Evolutionary conservation across 2,113 vertebrate species (phyloP).

Genomic region (Grantiella picta): DNA sequence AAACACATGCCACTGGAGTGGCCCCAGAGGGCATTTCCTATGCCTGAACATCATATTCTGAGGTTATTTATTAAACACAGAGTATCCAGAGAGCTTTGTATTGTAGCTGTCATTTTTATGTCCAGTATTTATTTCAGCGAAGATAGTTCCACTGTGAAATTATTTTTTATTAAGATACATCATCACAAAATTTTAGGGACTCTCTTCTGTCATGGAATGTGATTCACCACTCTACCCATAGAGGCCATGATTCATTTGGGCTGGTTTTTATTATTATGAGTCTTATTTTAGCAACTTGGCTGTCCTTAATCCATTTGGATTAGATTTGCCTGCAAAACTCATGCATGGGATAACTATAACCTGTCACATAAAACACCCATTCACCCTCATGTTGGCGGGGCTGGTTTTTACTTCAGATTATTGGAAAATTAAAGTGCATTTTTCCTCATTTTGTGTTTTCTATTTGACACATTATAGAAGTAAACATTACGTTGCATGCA

Average conservation of each 20-base stretch:
- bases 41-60: background rate
- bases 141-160: background rate
- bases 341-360: background rate
- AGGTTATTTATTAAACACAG: background rate
- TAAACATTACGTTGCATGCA: background rate
- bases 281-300: conserved; percentile 16
- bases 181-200: background rate
- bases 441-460: background rate
- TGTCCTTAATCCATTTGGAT: conserved; percentile 3
- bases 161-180: background rate
- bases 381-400: background rate
- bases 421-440: background rate
- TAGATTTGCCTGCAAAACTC: background rate
- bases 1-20: background rate
- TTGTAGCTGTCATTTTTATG: background rate
- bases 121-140: background rate
- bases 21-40: background rate
- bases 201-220: background rate
- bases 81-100: background rate
- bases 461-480: background rate
- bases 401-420: background rate
- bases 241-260: background rate
- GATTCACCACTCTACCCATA: background rate
- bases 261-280: background rate
- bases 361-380: background rate